Evolutionary conservation across 2,113 vertebrate genomes (phyloP).

Genomic region (Neoarius graeffei): DNA sequence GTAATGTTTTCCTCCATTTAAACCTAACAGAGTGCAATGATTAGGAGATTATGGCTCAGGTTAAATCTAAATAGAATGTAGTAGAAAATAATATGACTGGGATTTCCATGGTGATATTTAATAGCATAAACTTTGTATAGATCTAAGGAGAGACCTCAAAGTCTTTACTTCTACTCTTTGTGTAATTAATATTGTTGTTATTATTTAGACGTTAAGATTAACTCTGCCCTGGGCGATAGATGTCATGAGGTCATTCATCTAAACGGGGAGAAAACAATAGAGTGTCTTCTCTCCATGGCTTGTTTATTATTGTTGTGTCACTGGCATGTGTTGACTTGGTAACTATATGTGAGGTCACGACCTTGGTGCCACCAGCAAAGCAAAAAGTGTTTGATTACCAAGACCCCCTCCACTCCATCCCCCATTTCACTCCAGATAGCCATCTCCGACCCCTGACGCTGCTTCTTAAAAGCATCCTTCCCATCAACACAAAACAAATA

Average conservation of each 20-base stretch:
- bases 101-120: conserved; percentile 28
- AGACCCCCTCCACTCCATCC: conserved; percentile 23
- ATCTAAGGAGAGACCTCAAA: conserved; percentile 8
- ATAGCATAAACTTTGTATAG: conserved; percentile 7
- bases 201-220: conserved; percentile 48
- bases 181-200: conserved; percentile 51
- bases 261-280: conserved; percentile 21
- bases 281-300: conserved; percentile 31
- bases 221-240: conserved; percentile 19
- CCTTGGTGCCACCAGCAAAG: conserved; percentile 44
- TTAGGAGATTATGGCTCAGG: background rate
- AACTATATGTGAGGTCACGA: conserved; percentile 50
- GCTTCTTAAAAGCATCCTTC: conserved; percentile 47
- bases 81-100: background rate
- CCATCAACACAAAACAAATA: conserved; percentile 47
- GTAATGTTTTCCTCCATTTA: background rate
- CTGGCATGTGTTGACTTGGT: conserved; percentile 56
- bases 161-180: conserved; percentile 6
- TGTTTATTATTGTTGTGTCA: conserved; percentile 56
- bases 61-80: conserved; percentile 13
- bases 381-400: conserved; percentile 47
- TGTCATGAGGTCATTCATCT: conserved; percentile 45
- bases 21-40: conserved; percentile 1
- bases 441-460: conserved; percentile 44
- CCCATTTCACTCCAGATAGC: conserved; percentile 41